These are phyloP conservation scores for Pangasianodon hypophthalmus DNA, from an alignment of 2,113 vertebrate species.

Conservation along the genomic window DNA sequence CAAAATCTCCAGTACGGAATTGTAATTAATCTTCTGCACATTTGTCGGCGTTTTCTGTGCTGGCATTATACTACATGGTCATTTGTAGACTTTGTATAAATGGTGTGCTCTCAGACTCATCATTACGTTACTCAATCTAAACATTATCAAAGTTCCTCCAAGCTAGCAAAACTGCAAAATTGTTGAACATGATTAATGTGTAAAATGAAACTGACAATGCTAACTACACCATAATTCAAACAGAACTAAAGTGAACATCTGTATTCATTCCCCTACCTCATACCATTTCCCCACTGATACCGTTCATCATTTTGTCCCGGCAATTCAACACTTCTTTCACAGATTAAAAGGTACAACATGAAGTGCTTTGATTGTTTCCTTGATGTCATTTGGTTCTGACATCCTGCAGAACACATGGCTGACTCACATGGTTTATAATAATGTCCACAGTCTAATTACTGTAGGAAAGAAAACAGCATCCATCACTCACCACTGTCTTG, in stretches of 20 bases:
- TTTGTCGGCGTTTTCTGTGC: neutral
- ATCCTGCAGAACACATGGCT: neutral
- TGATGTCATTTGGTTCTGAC: neutral
- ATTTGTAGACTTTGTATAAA: neutral
- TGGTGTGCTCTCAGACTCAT: neutral
- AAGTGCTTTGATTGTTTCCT: neutral
- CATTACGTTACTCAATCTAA: neutral
- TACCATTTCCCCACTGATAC: neutral
- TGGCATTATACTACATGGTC: neutral
- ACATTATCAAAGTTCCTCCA: neutral
- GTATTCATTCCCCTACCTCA: neutral
- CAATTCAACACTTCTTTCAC: neutral
- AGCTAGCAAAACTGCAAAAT: neutral
- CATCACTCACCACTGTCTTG: neutral
- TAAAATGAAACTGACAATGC: constrained; percentile 6
- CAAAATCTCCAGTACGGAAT: neutral
- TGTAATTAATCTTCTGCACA: constrained; percentile 10
- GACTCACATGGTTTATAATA: neutral
- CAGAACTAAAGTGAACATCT: neutral
- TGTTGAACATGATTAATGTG: neutral
- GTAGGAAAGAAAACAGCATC: neutral
- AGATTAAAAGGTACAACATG: constrained; percentile 27
- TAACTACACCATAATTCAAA: constrained; percentile 4
- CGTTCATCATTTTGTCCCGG: neutral
- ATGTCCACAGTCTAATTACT: neutral